Evolutionary conservation across 1,140 invertebrate species (phyloP).

Genomic region (Calosoma granatense): DNA sequence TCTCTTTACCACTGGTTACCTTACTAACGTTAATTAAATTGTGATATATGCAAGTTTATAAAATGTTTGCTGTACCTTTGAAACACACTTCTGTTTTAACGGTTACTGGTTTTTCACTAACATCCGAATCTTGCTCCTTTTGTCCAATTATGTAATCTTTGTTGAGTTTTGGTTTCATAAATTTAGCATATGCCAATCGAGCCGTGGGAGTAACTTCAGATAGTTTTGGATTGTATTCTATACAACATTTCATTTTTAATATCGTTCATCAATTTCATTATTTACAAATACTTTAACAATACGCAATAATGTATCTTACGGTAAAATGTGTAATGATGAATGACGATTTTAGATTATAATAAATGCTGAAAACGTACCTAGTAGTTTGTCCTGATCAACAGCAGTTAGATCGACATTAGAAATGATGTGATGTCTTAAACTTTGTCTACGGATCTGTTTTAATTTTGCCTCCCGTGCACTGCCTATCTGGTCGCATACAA

Average conservation of each 20-base stretch:
- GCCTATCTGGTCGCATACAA: conserved; percentile 64
- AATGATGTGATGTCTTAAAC: conserved; percentile 52
- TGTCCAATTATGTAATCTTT: conserved; percentile 38
- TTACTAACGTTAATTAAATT: too few relatives aligned
- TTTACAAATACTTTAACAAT: too few relatives aligned
- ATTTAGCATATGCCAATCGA: conserved; percentile 73
- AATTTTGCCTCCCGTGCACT: conserved; percentile 52
- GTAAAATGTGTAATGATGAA: too few relatives aligned
- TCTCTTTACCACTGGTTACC: too few relatives aligned
- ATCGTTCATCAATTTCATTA: conserved; percentile 5
- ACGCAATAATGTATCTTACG: too few relatives aligned
- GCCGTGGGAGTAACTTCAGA: conserved; percentile 60
- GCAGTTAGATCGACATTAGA: conserved; percentile 48
- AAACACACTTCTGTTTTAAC: neutral
- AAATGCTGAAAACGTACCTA: conserved; percentile 44
- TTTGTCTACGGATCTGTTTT: conserved; percentile 49
- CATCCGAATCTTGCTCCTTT: conserved; percentile 6
- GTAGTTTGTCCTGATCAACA: conserved; percentile 55
- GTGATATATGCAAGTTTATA: too few relatives aligned
- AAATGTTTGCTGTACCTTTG: neutral
- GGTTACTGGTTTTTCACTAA: too few relatives aligned
- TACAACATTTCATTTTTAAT: conserved; percentile 14
- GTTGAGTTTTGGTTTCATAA: conserved; percentile 61
- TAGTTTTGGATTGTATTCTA: conserved; percentile 72
- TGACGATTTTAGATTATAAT: too few relatives aligned